Evolutionary conservation across 1,140 invertebrate species (phyloP).

Genomic region (Dendroctonus valens): DNA sequence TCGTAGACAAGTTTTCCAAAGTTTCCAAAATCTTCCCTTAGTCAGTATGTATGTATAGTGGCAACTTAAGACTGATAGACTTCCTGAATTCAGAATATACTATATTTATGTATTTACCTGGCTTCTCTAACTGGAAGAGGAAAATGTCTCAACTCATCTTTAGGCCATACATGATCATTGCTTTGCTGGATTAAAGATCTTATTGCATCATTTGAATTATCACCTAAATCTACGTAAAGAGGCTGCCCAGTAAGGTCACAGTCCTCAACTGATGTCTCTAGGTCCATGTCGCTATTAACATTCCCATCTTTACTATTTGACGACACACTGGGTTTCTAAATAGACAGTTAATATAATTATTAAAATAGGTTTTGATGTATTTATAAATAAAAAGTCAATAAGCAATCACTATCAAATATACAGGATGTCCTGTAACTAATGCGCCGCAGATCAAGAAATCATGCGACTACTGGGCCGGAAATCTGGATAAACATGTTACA

Average conservation of each 20-base stretch:
- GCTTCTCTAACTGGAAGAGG: conserved; percentile 25
- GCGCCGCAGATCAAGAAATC: too few relatives aligned
- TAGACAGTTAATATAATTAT: too few relatives aligned
- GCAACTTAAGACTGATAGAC: neutral
- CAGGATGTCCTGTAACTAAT: too few relatives aligned
- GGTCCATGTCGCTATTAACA: neutral
- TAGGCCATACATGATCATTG: conserved; percentile 20
- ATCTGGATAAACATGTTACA: too few relatives aligned
- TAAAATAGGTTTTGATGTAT: too few relatives aligned
- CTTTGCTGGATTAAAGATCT: neutral
- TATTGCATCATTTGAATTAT: conserved; percentile 16
- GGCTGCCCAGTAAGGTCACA: conserved; percentile 36
- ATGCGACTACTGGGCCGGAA: too few relatives aligned
- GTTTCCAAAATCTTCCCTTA: too few relatives aligned
- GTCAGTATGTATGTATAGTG: too few relatives aligned
- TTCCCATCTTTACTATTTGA: neutral
- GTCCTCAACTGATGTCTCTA: conserved; percentile 10
- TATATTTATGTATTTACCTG: conserved; percentile 20
- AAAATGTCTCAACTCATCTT: conserved; percentile 27
- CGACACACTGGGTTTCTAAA: too few relatives aligned
- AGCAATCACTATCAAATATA: too few relatives aligned
- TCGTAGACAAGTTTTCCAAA: too few relatives aligned
- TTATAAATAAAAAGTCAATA: too few relatives aligned
- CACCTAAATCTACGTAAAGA: conserved; percentile 33
- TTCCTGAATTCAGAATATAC: neutral